Evolutionary conservation across 2,113 vertebrate genomes (phyloP).

Genomic region (Grammomys dolichurus): DNA sequence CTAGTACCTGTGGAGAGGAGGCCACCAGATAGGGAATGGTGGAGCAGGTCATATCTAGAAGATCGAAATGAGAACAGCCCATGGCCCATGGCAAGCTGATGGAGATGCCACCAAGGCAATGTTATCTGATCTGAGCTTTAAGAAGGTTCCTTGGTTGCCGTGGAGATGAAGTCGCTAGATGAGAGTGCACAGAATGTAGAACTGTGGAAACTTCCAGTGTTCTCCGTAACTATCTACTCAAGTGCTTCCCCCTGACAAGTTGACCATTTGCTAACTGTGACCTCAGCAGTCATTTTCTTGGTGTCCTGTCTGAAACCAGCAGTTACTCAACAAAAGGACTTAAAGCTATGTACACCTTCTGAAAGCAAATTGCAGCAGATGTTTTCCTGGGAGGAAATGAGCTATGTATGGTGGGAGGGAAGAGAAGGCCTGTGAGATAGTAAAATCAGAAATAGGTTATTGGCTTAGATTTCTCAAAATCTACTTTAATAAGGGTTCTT

Average conservation of each 20-base stretch:
- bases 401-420: not conserved
- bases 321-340: not conserved
- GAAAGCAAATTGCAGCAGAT: not conserved
- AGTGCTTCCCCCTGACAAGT: not conserved
- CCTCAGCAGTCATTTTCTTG: not conserved
- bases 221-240: not conserved
- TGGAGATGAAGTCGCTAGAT: constrained; percentile 15
- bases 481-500: too few species aligned
- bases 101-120: not conserved
- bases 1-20: not conserved
- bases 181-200: not conserved
- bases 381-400: not conserved
- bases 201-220: not conserved
- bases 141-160: constrained; percentile 31
- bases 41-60: not conserved
- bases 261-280: not conserved
- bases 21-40: not conserved
- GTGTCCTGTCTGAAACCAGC: not conserved
- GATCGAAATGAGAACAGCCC: not conserved
- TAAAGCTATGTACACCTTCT: not conserved
- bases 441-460: not conserved
- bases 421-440: not conserved
- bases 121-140: not conserved
- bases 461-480: too few species aligned
- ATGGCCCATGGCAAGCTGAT: not conserved